Conservation (phyloP, 2,113 vertebrate species). For the Columbina picui region DNA sequence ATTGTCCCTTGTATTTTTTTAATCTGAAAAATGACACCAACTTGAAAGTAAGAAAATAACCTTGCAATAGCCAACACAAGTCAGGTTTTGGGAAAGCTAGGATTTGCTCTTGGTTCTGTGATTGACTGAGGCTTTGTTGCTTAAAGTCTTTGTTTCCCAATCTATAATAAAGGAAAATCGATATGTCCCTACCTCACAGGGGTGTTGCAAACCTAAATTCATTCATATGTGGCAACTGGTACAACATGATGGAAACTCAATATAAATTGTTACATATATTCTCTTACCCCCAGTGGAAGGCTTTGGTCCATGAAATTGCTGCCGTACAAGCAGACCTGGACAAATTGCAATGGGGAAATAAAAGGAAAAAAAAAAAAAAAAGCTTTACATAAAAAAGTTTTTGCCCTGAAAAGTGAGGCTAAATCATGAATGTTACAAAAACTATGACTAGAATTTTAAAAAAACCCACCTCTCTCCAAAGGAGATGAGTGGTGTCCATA, state of each 20-base stretch:
- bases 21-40: background rate
- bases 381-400: background rate
- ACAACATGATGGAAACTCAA: conserved; percentile 54
- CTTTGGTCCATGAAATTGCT: conserved; percentile 67
- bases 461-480: background rate
- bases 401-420: background rate
- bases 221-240: conserved; percentile 15
- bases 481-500: background rate
- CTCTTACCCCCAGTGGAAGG: conserved; percentile 31
- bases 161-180: conserved; percentile 48
- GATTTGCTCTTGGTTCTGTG: background rate
- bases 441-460: background rate
- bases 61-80: background rate
- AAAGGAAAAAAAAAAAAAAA: background rate
- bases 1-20: background rate
- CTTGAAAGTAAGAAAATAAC: background rate
- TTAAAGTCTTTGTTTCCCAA: conserved; percentile 46
- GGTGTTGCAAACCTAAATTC: conserved; percentile 21
- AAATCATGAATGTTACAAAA: background rate
- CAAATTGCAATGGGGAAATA: background rate
- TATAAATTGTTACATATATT: conserved; percentile 53
- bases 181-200: conserved; percentile 5
- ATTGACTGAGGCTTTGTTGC: conserved; percentile 7
- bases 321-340: background rate
- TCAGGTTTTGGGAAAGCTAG: background rate